Conservation (phyloP, 2,797 vertebrate genomes). For the Discoglossus pictus region DNA sequence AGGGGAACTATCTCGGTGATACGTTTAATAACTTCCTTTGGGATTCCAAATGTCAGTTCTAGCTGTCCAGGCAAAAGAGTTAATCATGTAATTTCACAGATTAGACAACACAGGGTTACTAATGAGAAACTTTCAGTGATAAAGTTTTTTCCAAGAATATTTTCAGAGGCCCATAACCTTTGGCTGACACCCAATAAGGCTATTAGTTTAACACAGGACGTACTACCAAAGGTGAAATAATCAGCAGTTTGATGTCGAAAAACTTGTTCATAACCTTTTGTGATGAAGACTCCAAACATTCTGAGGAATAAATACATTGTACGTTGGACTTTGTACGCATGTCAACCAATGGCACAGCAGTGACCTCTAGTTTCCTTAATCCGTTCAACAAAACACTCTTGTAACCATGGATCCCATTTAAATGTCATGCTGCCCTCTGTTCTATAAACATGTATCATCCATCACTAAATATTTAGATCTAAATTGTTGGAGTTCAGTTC, state of each 20-base stretch:
- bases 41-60: slow-evolving; percentile 67
- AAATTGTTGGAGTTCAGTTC: slow-evolving; percentile 78
- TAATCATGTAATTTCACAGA: slow-evolving; percentile 81
- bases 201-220: slow-evolving; percentile 90
- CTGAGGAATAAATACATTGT: slow-evolving; percentile 58
- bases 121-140: slow-evolving; percentile 92
- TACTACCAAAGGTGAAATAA: slow-evolving; percentile 74
- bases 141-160: slow-evolving; percentile 93
- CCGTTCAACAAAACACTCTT: slow-evolving; percentile 66
- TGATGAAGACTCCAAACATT: slow-evolving; percentile 58
- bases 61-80: slow-evolving; percentile 74
- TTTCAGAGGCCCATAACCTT: slow-evolving; percentile 93
- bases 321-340: slow-evolving; percentile 65
- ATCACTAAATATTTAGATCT: slow-evolving; percentile 86
- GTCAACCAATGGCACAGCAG: slow-evolving; percentile 56
- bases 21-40: slow-evolving; percentile 84
- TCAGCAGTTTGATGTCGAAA: slow-evolving; percentile 75
- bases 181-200: slow-evolving; percentile 94
- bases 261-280: slow-evolving; percentile 66
- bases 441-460: slow-evolving; percentile 84
- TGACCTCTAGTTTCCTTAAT: slow-evolving; percentile 50
- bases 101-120: slow-evolving; percentile 88
- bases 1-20: slow-evolving; percentile 73
- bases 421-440: slow-evolving; percentile 77
- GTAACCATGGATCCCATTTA: slow-evolving; percentile 74